Percentiles rank a stretch among this genome's conserved stretches.
Evolutionary conservation across 2,797 vertebrate genomes (phyloP).

Genomic region (Muscicapa comitata): DNA sequence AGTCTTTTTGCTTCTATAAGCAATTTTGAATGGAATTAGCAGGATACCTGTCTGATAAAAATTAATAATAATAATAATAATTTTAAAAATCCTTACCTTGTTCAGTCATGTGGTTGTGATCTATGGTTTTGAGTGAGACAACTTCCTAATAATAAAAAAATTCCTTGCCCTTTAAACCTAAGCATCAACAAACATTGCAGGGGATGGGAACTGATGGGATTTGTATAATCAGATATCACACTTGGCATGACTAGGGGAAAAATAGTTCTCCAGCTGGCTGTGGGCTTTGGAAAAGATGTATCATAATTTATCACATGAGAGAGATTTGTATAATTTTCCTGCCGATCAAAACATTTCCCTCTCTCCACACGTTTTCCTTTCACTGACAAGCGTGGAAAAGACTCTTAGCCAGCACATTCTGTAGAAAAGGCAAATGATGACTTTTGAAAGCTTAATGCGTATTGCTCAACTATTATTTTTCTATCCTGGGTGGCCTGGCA

Average conservation of each 20-base stretch:
- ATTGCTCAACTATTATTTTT: slow-evolving; percentile 4
- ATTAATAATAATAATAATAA: neutral
- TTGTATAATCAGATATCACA: slow-evolving; percentile 48
- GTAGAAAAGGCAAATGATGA: neutral
- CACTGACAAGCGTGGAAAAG: neutral
- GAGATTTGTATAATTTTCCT: slow-evolving; percentile 49
- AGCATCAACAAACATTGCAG: neutral
- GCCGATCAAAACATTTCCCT: slow-evolving; percentile 41
- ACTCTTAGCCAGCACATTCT: slow-evolving; percentile 19
- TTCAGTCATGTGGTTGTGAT: neutral
- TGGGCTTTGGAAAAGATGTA: slow-evolving; percentile 61
- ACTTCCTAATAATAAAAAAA: neutral
- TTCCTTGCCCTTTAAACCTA: slow-evolving; percentile 10
- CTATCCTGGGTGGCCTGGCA: neutral
- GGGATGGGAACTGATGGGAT: neutral
- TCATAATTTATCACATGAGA: slow-evolving; percentile 56
- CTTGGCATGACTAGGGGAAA: slow-evolving; percentile 44
- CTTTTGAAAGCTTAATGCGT: slow-evolving; percentile 9
- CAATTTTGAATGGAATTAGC: neutral
- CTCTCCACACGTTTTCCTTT: neutral
- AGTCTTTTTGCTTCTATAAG: neutral
- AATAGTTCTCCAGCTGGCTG: slow-evolving; percentile 55
- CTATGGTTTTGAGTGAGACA: neutral
- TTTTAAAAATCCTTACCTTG: neutral
- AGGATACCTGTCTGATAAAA: neutral